Evolutionary conservation across 2,888 invertebrate genomes (phyloP).

Genomic region (Oligia strigilis): DNA sequence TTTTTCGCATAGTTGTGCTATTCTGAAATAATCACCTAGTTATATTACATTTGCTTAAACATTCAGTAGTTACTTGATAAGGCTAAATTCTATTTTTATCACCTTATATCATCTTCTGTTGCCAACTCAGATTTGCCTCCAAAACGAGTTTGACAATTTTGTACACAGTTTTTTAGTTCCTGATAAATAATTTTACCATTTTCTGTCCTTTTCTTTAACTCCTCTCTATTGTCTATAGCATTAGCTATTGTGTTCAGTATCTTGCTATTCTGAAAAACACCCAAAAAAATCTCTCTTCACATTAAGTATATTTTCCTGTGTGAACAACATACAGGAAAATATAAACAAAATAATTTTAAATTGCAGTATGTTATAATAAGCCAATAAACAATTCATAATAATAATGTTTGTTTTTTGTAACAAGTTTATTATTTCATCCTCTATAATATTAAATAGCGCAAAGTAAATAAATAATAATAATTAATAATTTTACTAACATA

Average conservation of each 20-base stretch:
- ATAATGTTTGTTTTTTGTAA: neutral
- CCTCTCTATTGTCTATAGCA: conserved; percentile 88
- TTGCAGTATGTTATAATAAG: neutral
- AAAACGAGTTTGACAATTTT: conserved; percentile 96
- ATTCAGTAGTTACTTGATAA: neutral
- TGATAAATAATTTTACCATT: conserved; percentile 91
- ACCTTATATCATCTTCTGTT: conserved; percentile 95
- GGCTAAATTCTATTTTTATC: conserved; percentile 20
- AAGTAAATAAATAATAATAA: too few relatives aligned
- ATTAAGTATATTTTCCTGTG: neutral
- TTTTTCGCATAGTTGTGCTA: conserved; percentile 92
- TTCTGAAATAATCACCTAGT: conserved; percentile 76
- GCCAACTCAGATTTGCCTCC: conserved; percentile 97
- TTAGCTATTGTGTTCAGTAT: conserved; percentile 89
- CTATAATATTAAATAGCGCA: too few relatives aligned
- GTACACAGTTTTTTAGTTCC: conserved; percentile 93
- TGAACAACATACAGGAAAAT: neutral
- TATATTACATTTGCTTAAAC: conserved; percentile 9
- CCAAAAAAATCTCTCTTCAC: neutral
- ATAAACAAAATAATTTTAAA: neutral
- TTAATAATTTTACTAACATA: too few relatives aligned
- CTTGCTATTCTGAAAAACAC: conserved; percentile 81
- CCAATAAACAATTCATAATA: neutral
- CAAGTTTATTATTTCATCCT: neutral
- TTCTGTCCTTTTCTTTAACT: conserved; percentile 86